Conservation (phyloP, 2,113 vertebrate species). For the Dissostichus mawsoni region DNA sequence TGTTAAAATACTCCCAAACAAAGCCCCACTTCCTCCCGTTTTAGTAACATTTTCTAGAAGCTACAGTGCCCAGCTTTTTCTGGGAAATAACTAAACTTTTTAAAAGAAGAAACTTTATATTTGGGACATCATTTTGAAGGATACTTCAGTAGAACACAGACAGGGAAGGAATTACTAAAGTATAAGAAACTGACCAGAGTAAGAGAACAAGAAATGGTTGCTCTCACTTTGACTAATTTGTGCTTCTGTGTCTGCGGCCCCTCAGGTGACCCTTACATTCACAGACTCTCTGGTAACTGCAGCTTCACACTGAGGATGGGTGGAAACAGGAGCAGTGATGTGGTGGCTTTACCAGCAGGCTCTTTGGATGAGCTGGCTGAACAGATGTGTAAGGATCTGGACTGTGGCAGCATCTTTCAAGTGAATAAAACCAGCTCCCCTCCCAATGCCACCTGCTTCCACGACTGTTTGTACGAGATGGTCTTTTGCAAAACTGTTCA, state of each 20-base stretch:
- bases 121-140: not conserved
- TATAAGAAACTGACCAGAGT: not conserved
- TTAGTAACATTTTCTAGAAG: not conserved
- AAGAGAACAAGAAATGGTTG: not conserved
- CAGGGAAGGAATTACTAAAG: not conserved
- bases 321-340: not conserved
- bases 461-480: constrained; percentile 56
- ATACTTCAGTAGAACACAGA: not conserved
- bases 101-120: not conserved
- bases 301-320: constrained; percentile 58
- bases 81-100: not conserved
- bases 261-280: constrained; percentile 55
- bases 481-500: constrained; percentile 70
- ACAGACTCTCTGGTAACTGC: constrained; percentile 41
- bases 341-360: constrained; percentile 28
- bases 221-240: not conserved
- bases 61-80: not conserved
- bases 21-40: not conserved
- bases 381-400: constrained; percentile 59
- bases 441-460: constrained; percentile 55
- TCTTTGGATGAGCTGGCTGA: not conserved
- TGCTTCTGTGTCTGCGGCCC: not conserved
- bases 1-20: not conserved
- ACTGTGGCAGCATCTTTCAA: constrained; percentile 49
- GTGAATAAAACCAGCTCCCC: not conserved